phyloP scores from a whole-genome alignment of 2,888 invertebrate species.

The Petrolisthes manimaculis region DNA sequence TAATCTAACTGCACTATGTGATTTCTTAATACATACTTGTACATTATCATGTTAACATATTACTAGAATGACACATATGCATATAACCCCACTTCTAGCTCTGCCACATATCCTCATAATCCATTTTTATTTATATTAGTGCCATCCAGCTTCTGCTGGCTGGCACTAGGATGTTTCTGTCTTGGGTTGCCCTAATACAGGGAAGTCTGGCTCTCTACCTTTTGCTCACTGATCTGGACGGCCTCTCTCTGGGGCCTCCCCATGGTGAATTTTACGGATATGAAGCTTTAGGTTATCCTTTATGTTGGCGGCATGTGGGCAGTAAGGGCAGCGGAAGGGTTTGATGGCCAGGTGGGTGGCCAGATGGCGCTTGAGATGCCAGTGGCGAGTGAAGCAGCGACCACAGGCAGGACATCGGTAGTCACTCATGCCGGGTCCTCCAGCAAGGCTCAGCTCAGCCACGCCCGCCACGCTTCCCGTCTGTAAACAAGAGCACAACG shows the following conservation, averaged over 20 bases:
- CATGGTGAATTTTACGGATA: conserved; percentile 60
- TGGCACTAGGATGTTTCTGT: too few species aligned
- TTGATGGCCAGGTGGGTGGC: conserved; percentile 61
- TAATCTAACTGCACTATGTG: too few species aligned
- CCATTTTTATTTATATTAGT: too few species aligned
- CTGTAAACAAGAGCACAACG: conserved; percentile 47
- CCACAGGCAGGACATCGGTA: conserved; percentile 59
- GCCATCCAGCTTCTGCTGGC: too few species aligned
- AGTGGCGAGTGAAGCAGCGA: conserved; percentile 57
- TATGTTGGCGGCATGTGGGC: conserved; percentile 63
- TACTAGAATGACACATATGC: too few species aligned
- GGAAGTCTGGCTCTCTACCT: too few species aligned
- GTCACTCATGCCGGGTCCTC: conserved; percentile 32
- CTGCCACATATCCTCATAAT: too few species aligned
- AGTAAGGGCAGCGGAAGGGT: conserved; percentile 64
- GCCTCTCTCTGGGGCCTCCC: conserved; percentile 35
- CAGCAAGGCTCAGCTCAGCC: conserved; percentile 19
- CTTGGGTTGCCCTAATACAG: too few species aligned
- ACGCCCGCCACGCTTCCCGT: conserved; percentile 24
- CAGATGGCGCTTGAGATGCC: conserved; percentile 63
- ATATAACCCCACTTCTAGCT: too few species aligned
- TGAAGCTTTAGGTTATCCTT: conserved; percentile 63
- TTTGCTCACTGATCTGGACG: conserved; percentile 28
- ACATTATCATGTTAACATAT: too few species aligned
- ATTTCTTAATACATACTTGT: too few species aligned